Evolutionary conservation across 2,888 invertebrate genomes (phyloP).

Genomic region (Eretmocerus hayati): DNA sequence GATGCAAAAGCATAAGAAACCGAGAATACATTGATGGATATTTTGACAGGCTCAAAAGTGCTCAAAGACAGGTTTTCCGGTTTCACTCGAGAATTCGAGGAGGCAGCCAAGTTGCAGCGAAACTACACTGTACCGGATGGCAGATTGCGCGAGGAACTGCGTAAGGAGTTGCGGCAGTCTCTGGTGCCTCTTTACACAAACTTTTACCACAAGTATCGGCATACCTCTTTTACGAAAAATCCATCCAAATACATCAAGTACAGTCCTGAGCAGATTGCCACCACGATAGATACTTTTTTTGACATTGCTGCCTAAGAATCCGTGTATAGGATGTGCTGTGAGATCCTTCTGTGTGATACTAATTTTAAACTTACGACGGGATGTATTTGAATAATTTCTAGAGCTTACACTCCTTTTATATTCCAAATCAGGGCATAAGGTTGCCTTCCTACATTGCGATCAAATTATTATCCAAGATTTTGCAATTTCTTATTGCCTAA

Average conservation of each 20-base stretch:
- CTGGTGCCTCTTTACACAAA: slow-evolving; percentile 78
- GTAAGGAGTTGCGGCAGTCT: slow-evolving; percentile 82
- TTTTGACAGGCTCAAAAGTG: slow-evolving; percentile 34
- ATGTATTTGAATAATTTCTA: too few species aligned
- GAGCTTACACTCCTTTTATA: too few species aligned
- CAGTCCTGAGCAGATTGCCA: slow-evolving; percentile 75
- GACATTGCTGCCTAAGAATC: slow-evolving; percentile 78
- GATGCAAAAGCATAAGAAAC: too few species aligned
- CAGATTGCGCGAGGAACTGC: slow-evolving; percentile 79
- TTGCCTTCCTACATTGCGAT: too few species aligned
- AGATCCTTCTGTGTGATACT: too few species aligned
- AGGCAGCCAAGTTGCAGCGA: slow-evolving; percentile 75
- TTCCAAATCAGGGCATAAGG: too few species aligned
- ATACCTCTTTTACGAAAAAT: slow-evolving; percentile 83
- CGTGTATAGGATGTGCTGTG: too few species aligned
- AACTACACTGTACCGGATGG: slow-evolving; percentile 90
- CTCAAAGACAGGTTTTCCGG: slow-evolving; percentile 49
- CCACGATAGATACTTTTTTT: slow-evolving; percentile 83
- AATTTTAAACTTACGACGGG: too few species aligned
- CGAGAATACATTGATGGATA: too few species aligned
- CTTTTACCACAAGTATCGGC: slow-evolving; percentile 70
- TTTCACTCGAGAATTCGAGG: slow-evolving; percentile 95
- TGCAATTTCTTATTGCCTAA: too few species aligned
- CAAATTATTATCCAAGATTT: too few species aligned
- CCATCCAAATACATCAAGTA: slow-evolving; percentile 90